phyloP scores from a whole-genome alignment of 1,140 invertebrate species.

The Hyles vespertilio region DNA sequence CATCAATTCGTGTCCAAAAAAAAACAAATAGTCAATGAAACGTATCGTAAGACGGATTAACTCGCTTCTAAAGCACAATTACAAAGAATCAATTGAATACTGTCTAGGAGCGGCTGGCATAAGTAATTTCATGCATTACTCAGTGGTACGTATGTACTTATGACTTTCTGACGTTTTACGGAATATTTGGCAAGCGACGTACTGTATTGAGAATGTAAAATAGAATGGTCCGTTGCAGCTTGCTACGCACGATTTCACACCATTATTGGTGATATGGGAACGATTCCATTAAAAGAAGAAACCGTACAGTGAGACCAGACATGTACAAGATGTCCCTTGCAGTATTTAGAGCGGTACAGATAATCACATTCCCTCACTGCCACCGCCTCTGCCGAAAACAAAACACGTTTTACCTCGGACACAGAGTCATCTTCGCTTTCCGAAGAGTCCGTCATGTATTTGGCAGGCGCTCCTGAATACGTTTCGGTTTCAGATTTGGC shows the following conservation, averaged over 20 bases:
- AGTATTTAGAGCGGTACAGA: conserved; percentile 73
- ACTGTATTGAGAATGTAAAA: conserved; percentile 60
- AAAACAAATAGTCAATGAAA: conserved; percentile 64
- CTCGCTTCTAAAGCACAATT: conserved; percentile 43
- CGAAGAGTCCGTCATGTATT: conserved; percentile 92
- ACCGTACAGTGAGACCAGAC: conserved; percentile 50
- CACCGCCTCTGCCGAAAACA: conserved; percentile 74
- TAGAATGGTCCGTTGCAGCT: conserved; percentile 45
- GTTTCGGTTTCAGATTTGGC: conserved; percentile 87
- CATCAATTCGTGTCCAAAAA: conserved; percentile 59
- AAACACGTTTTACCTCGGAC: conserved; percentile 86
- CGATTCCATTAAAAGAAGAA: conserved; percentile 45
- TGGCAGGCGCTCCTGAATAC: conserved; percentile 84
- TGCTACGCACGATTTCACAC: conserved; percentile 42
- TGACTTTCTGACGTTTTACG: conserved; percentile 75
- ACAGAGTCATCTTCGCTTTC: conserved; percentile 95
- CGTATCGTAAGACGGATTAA: conserved; percentile 49
- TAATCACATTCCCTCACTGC: conserved; percentile 72
- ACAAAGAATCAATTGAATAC: conserved; percentile 61
- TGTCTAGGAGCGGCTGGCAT: conserved; percentile 60
- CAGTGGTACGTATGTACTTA: conserved; percentile 72
- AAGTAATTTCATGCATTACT: conserved; percentile 73
- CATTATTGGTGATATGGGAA: conserved; percentile 31
- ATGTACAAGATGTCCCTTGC: conserved; percentile 74
- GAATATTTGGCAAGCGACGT: conserved; percentile 73